Base-by-base conservation (phyloP, 1,140 invertebrate species). In the Andricus grossulariae region DNA sequence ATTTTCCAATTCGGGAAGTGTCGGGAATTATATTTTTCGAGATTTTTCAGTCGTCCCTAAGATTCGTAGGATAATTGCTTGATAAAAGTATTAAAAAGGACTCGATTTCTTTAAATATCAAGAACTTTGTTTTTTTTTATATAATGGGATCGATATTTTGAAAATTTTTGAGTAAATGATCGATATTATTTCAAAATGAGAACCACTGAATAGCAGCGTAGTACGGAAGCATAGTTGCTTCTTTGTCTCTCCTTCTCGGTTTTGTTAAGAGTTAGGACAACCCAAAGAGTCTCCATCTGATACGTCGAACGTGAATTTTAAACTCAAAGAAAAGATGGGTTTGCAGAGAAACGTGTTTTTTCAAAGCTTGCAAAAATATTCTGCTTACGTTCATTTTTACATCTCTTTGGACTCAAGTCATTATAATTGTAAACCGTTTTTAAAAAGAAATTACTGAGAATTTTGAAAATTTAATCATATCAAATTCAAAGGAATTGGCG, bases 171-270 rank as follows among this genome's bases (percentile, higher is more conserved):
- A 45, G 39, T 45, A 7, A 45, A 45, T 45, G 10, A 45, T 45
- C 6, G 10, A 45, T 45, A 45, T 11, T 45, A 45, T 45, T 45
- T 10, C 4, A 45, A 32, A 74, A 39, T 19, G n/a, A 74, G 55
- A 74, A 57, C 18, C 52, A 54, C 73, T 54, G 54, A 74, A 74
- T 45, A 19, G 73, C 60, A 74, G 73, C 73, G 73, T 74, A 74
- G 54, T 74, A 74, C 73, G n/a, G 73, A 25, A 74, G 73, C 73
- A 73, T 73, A 39, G 6, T 16, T 60, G 10, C 45, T 55, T 74
- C 54, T 54, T 73, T 39, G 73, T 74, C 73, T 74, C 54, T 54
- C 54, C 13, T 74, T 75, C 50, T 54, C 10, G 19, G 60, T 71
- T 60, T 75, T 16, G 19, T 60, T 19, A 57, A 19, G 25, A 57